Conservation (phyloP, 2,113 vertebrate species). For the Dendropsophus ebraccatus region DNA sequence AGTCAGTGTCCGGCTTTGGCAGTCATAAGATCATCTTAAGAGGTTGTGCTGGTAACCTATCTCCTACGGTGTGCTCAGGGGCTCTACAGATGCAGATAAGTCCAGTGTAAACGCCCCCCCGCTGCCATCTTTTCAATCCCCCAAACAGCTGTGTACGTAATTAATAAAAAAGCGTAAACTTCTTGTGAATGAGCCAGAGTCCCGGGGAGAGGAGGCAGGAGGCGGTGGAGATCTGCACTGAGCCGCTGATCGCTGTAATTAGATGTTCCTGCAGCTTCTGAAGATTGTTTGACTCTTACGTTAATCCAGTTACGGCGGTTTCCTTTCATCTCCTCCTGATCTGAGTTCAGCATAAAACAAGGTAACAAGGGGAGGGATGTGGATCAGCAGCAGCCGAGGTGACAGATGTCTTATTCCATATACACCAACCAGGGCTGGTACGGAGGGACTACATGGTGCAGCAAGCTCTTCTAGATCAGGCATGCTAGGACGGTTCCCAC, state of each 20-base stretch:
- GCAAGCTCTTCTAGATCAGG: background rate
- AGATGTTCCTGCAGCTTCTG: conserved; percentile 75
- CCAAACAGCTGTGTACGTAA: conserved; percentile 51
- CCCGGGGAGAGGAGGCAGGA: conserved; percentile 66
- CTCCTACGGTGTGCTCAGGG: conserved; percentile 17
- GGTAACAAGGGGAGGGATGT: conserved; percentile 55
- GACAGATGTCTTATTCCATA: background rate
- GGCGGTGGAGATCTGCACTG: conserved; percentile 62
- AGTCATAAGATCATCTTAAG: too few relatives aligned
- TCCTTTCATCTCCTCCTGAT: conserved; percentile 72
- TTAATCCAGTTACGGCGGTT: conserved; percentile 80
- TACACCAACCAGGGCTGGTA: background rate
- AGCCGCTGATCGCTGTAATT: conserved; percentile 77
- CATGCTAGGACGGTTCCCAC: background rate
- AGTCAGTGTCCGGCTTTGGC: too few relatives aligned
- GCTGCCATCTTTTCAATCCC: background rate
- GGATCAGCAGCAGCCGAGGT: background rate
- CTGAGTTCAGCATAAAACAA: conserved; percentile 66
- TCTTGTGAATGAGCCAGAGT: conserved; percentile 75
- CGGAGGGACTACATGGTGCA: background rate
- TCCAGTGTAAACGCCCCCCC: conserved; percentile 16
- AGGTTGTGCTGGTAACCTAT: background rate
- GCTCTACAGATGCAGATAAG: background rate
- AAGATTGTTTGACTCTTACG: conserved; percentile 71
- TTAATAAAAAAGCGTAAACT: conserved; percentile 74